Evolutionary conservation across 2,888 invertebrate genomes (phyloP).

Genomic region (Callimorpha dominula): DNA sequence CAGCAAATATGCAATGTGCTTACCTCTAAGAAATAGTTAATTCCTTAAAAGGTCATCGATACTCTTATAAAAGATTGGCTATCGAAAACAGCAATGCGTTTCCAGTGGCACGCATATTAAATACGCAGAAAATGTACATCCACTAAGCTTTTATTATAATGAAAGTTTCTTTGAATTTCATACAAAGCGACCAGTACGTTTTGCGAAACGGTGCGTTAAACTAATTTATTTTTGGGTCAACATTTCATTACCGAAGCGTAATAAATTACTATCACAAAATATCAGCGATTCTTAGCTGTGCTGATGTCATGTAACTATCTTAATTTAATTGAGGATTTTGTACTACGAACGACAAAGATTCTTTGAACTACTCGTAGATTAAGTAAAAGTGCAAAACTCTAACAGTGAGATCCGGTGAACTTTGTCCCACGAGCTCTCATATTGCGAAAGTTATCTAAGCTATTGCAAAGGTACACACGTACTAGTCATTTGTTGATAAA

Average conservation of each 20-base stretch:
- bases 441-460: constrained; percentile 25
- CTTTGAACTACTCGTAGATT: constrained; percentile 1
- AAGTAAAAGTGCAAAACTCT: constrained; percentile 18
- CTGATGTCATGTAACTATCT: not conserved
- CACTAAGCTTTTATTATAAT: not conserved
- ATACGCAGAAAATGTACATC: not conserved
- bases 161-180: too few relatives aligned
- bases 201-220: not conserved
- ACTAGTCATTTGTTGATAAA: constrained; percentile 34
- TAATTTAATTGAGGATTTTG: not conserved
- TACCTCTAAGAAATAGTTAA: too few relatives aligned
- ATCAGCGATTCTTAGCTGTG: not conserved
- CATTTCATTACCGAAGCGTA: not conserved
- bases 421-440: constrained; percentile 26
- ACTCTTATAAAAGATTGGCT: not conserved
- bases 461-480: constrained; percentile 35
- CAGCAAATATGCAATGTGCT: too few relatives aligned
- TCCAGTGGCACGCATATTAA: not conserved
- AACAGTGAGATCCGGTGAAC: constrained; percentile 26
- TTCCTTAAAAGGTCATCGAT: too few relatives aligned
- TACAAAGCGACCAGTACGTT: too few relatives aligned
- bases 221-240: not conserved
- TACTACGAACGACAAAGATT: not conserved
- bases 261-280: not conserved
- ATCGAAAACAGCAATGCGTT: not conserved